Base-by-base conservation (phyloP, 2,797 vertebrate species). In the Zenarchopterus dispar region DNA sequence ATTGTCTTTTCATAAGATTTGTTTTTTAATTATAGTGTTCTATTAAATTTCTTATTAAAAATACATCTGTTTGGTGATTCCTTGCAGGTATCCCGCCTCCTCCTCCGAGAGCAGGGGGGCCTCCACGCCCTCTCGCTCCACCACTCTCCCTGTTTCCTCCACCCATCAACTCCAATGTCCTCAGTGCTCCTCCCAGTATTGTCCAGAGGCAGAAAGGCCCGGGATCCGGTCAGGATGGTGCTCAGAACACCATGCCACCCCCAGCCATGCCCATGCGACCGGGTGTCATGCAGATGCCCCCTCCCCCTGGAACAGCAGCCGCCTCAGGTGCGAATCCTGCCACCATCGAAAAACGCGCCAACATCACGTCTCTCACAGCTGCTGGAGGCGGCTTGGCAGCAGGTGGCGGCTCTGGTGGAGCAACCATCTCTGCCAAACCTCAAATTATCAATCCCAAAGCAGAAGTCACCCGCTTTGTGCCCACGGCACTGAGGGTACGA, bases 401-500 rank as follows among this genome's bases (percentile, higher is more conserved):
- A 0, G 88, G 76, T 0, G 77, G 66, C 0, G 88, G 84, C 5
- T 60, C 89, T 0, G 95, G 95, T 4, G 96, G 95, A 0, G 96
- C 97, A 56, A 98, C 96, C 4, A 99, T 99, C 89, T 99, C 97
- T 2, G 98, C 97, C 82, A 99, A 99, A 84, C 97, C 98, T 0
- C 98, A 99, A 86, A 99, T 99, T 84, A 99, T 97, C 78, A 98
- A 97, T 80, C 97, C 96, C 67, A 98, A 99, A 84, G 92, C 98
- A 0, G 98, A 99, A 89, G 96, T 99, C 67, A 99, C 96, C 2
- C 95, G 96, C 67, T 98, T 99, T 3, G 97, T 99, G 75, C 97
- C 96, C 81, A 98, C 96, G 0, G 95, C 96, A 0, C 86, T 98
- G 70, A 93, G 97, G 15, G 96, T 98, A 41, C 95, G 95, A 33